Conservation (phyloP, 2,888 invertebrate genomes). For the Caenorhabditis wallacei region DNA sequence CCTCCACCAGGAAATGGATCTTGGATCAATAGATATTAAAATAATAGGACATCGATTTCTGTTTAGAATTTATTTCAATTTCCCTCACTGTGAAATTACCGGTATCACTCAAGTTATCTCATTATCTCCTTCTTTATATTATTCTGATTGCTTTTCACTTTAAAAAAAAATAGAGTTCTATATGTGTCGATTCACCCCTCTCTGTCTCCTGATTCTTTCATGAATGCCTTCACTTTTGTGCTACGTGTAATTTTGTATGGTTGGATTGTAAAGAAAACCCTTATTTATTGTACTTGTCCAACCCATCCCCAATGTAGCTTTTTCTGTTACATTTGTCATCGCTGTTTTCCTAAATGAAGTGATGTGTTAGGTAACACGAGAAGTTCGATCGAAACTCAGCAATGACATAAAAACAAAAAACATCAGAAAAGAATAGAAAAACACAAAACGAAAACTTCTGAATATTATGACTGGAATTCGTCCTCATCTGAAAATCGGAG, state of each 20-base stretch:
- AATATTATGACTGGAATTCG: slow-evolving; percentile 17
- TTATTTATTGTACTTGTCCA: neutral
- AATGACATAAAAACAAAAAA: neutral
- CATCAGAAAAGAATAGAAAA: too few species aligned
- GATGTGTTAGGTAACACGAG: slow-evolving; percentile 33
- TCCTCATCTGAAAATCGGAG: slow-evolving; percentile 57
- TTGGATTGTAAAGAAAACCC: neutral
- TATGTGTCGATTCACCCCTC: too few species aligned
- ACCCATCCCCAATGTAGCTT: neutral
- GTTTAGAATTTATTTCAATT: neutral
- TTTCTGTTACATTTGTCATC: slow-evolving; percentile 1
- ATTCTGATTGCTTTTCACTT: too few species aligned
- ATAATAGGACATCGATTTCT: neutral
- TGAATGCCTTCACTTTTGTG: slow-evolving; percentile 8
- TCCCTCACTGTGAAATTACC: neutral
- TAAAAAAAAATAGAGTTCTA: too few species aligned
- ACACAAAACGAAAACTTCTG: neutral
- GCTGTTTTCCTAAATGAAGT: slow-evolving; percentile 17
- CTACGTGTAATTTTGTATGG: slow-evolving; percentile 20
- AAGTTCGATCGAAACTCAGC: neutral
- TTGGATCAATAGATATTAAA: slow-evolving; percentile 19
- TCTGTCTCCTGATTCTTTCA: neutral
- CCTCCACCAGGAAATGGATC: slow-evolving; percentile 3
- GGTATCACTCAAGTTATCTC: too few species aligned
- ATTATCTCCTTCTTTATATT: too few species aligned